phyloP scores from a whole-genome alignment of 1,140 invertebrate species.

The Trachelipus rathkii region DNA sequence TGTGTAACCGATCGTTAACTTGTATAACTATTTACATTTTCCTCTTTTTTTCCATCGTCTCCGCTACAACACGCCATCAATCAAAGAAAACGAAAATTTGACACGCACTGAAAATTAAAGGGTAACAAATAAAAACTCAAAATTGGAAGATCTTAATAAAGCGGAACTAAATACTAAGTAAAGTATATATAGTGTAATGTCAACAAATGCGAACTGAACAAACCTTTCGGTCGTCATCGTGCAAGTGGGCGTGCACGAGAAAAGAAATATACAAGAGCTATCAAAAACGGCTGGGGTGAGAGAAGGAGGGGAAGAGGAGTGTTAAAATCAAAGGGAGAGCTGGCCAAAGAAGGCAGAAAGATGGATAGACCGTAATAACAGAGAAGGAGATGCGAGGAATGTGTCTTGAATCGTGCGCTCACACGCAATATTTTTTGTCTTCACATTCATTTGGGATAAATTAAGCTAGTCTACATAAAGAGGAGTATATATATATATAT shows the following conservation, averaged over 20 bases:
- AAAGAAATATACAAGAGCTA: conserved; percentile 6
- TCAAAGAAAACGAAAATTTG: conserved; percentile 11
- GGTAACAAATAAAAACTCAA: conserved; percentile 4
- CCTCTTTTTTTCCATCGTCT: not conserved
- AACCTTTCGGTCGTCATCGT: conserved; percentile 6
- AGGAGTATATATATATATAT: conserved; percentile 17
- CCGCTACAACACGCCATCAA: not conserved
- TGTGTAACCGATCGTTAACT: not conserved
- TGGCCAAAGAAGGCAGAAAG: not conserved
- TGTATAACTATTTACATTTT: not conserved
- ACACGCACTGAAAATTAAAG: conserved; percentile 4
- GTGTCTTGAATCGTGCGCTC: not conserved
- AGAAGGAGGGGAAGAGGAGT: not conserved
- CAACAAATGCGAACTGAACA: conserved; percentile 12
- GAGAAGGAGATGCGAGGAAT: not conserved
- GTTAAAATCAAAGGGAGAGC: not conserved
- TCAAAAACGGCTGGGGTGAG: not conserved
- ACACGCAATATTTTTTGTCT: conserved; percentile 5
- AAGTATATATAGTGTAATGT: conserved; percentile 13
- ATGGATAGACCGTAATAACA: conserved; percentile 10
- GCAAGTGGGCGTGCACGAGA: not conserved
- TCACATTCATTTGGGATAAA: not conserved
- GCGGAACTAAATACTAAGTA: not conserved
- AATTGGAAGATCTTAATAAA: conserved; percentile 13
- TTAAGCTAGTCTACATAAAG: not conserved